These are phyloP conservation scores for Paradoxurus hermaphroditus DNA, from an alignment of 2,113 vertebrate species.

Conservation along the genomic window DNA sequence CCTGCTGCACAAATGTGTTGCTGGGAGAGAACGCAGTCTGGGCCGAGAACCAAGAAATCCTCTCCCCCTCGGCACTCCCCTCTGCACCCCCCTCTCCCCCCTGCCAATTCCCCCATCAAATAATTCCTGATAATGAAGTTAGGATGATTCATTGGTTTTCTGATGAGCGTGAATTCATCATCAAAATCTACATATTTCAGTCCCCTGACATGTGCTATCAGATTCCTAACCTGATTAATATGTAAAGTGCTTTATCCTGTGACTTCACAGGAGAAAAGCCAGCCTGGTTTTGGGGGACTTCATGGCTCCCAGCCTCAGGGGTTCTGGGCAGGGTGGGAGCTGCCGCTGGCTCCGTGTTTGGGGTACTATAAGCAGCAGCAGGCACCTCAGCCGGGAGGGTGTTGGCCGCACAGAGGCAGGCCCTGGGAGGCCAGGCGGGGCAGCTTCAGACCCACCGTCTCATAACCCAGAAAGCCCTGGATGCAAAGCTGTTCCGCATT, in stretches of 20 bases:
- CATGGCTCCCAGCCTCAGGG: neutral
- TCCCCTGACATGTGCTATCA: slow-evolving; percentile 72
- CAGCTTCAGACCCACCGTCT: neutral
- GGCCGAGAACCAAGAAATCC: slow-evolving; percentile 56
- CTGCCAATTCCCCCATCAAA: slow-evolving; percentile 60
- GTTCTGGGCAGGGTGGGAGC: neutral
- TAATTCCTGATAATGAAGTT: slow-evolving; percentile 79
- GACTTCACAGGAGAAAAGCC: slow-evolving; percentile 65
- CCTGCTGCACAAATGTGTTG: neutral
- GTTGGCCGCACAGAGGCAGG: neutral
- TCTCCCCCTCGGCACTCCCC: neutral
- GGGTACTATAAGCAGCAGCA: neutral
- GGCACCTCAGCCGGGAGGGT: neutral
- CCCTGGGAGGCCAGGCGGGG: no score
- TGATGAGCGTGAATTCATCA: slow-evolving; percentile 79
- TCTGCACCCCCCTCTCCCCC: neutral
- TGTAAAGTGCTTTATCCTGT: slow-evolving; percentile 74
- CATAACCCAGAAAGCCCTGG: neutral
- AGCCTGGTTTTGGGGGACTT: neutral
- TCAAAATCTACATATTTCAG: slow-evolving; percentile 78
- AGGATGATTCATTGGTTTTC: slow-evolving; percentile 78
- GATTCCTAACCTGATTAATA: slow-evolving; percentile 77
- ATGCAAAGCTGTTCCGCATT: neutral
- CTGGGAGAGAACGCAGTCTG: slow-evolving; percentile 12
- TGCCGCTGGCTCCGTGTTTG: neutral